Evolutionary conservation across 2,113 vertebrate genomes (phyloP).

Genomic region (Laticauda laticaudata): DNA sequence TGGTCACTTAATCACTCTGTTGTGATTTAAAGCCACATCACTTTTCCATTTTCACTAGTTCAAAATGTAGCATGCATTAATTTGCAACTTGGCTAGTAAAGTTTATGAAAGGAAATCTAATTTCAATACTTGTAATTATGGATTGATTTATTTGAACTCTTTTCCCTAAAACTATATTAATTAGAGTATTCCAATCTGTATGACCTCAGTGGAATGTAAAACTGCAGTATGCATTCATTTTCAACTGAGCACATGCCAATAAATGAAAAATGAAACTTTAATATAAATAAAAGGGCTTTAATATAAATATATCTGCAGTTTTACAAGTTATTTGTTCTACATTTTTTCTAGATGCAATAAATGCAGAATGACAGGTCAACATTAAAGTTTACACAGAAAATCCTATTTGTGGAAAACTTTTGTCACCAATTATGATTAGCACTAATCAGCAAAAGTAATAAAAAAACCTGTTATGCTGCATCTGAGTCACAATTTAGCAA

Average conservation of each 20-base stretch:
- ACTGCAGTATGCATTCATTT: constrained; percentile 53
- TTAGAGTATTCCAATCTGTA: constrained; percentile 50
- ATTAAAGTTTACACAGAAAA: constrained; percentile 46
- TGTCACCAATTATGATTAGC: constrained; percentile 42
- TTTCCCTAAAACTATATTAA: constrained; percentile 48
- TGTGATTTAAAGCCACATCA: constrained; percentile 12
- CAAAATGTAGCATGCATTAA: neutral
- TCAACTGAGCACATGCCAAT: constrained; percentile 44
- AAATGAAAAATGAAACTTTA: constrained; percentile 49
- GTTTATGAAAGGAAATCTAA: neutral
- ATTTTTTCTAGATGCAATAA: constrained; percentile 43
- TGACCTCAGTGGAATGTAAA: constrained; percentile 49
- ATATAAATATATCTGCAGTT: constrained; percentile 58
- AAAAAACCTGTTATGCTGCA: constrained; percentile 28
- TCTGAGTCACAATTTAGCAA: neutral
- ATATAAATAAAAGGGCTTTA: constrained; percentile 32
- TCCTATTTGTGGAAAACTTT: constrained; percentile 39
- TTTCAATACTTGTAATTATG: constrained; percentile 43
- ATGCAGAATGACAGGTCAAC: constrained; percentile 32
- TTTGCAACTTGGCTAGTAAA: neutral
- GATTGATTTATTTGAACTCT: constrained; percentile 7
- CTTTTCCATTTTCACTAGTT: constrained; percentile 5
- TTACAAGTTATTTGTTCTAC: constrained; percentile 42
- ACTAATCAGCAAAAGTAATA: constrained; percentile 49
- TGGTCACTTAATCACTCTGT: neutral